Conservation (phyloP, 2,797 vertebrate species). For the Lepilemur ruficaudatus region DNA sequence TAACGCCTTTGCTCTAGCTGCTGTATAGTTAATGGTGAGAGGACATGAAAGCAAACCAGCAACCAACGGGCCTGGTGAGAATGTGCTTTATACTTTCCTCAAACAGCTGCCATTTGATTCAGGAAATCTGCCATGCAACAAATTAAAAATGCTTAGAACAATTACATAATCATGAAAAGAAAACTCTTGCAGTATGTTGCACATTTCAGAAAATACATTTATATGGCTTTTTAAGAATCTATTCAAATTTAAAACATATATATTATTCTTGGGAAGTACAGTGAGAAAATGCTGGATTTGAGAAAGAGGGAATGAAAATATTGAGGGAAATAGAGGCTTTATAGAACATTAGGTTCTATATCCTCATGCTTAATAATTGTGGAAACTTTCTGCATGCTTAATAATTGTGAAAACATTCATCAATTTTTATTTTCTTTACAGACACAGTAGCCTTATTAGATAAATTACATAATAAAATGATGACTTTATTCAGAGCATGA, state of each 20-base stretch:
- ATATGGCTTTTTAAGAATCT: not conserved
- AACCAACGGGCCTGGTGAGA: conserved; percentile 10
- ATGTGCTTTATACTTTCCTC: not conserved
- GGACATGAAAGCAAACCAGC: conserved; percentile 40
- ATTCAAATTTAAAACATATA: not conserved
- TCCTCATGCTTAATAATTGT: not conserved
- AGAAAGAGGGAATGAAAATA: not conserved
- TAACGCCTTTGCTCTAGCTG: not conserved
- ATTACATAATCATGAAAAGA: conserved; percentile 70
- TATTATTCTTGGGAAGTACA: not conserved
- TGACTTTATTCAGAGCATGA: not conserved
- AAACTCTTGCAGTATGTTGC: conserved; percentile 45
- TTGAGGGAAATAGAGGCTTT: not conserved
- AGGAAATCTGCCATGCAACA: conserved; percentile 50
- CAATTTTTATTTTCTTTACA: not conserved
- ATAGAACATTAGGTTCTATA: not conserved
- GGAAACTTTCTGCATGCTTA: not conserved
- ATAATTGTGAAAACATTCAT: not conserved
- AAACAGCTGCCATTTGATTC: conserved; percentile 51
- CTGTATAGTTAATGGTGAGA: conserved; percentile 40
- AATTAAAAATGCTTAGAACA: conserved; percentile 62
- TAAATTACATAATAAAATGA: not conserved
- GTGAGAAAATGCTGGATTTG: not conserved
- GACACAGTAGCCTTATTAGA: not conserved
- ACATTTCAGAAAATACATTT: conserved; percentile 55